Percentiles rank a stretch among this genome's conserved stretches.
phyloP scores from a whole-genome alignment of 1,140 invertebrate genomes.

The Drosophila ananassae region DNA sequence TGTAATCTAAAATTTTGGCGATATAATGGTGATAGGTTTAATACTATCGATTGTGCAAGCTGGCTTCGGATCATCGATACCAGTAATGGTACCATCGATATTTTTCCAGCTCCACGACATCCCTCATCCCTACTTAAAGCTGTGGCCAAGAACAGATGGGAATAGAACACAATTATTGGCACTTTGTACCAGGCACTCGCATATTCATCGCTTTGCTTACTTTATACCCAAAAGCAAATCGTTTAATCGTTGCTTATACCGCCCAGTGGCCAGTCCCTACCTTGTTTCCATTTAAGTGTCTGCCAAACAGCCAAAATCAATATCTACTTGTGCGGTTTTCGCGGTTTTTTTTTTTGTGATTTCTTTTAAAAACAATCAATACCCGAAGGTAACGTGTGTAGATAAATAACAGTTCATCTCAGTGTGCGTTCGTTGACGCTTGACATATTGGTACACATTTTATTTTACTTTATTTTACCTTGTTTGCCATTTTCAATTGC shows the following conservation, averaged over 20 bases:
- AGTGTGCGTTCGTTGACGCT: slow-evolving; percentile 79
- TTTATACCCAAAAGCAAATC: slow-evolving; percentile 14
- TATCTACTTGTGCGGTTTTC: slow-evolving; percentile 78
- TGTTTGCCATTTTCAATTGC: not conserved
- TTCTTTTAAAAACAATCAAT: slow-evolving; percentile 80
- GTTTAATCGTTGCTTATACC: slow-evolving; percentile 15
- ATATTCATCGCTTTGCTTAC: slow-evolving; percentile 19
- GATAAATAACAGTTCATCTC: slow-evolving; percentile 67
- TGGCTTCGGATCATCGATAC: no score
- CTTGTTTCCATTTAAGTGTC: slow-evolving; percentile 10
- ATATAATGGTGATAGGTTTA: no score
- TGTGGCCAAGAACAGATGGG: no score
- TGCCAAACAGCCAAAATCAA: slow-evolving; percentile 69
- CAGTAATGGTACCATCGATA: no score
- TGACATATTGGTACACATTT: slow-evolving; percentile 79
- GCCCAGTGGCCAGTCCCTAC: slow-evolving; percentile 48
- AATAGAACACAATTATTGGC: no score
- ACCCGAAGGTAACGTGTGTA: slow-evolving; percentile 81
- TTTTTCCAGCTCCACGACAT: no score
- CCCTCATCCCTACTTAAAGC: no score
- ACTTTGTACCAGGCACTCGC: not conserved
- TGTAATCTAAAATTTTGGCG: no score
- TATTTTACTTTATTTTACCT: slow-evolving; percentile 47
- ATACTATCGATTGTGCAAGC: no score
- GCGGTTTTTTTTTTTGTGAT: slow-evolving; percentile 78